Percentiles rank a stretch among this genome's conserved stretches.
These are phyloP conservation scores for Drosophila neutralis DNA, from an alignment of 2,888 invertebrate genomes.

Conservation along the genomic window DNA sequence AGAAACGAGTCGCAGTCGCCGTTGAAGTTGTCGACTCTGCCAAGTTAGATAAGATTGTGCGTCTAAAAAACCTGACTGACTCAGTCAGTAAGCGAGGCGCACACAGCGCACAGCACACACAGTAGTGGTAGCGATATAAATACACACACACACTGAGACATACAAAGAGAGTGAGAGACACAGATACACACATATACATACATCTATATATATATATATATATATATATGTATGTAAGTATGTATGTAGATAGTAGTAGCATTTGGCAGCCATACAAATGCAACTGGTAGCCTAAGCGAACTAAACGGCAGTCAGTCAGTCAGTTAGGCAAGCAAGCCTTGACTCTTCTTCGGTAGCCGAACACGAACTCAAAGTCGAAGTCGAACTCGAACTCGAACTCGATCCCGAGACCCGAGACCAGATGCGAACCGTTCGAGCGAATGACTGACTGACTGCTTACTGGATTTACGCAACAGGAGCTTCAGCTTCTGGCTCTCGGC, in stretches of 20 bases:
- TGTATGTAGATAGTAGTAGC: constrained; percentile 30
- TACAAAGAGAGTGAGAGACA: constrained; percentile 20
- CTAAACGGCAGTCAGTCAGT: constrained; percentile 56
- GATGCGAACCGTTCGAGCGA: constrained; percentile 45
- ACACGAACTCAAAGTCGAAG: constrained; percentile 13
- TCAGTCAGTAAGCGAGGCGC: constrained; percentile 62
- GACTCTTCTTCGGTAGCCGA: constrained; percentile 48
- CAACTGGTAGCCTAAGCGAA: constrained; percentile 56
- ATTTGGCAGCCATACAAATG: constrained; percentile 60
- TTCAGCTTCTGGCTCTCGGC: constrained; percentile 56
- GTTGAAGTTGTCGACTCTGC: constrained; percentile 57
- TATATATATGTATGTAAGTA: not conserved
- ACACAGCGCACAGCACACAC: constrained; percentile 64
- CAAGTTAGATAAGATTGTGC: constrained; percentile 80
- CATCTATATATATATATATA: not conserved
- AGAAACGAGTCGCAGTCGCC: constrained; percentile 59
- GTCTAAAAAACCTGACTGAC: constrained; percentile 77
- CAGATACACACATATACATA: constrained; percentile 26
- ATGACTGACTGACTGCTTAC: constrained; percentile 58
- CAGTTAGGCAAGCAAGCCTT: constrained; percentile 38
- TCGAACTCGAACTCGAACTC: constrained; percentile 10
- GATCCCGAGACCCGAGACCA: constrained; percentile 28
- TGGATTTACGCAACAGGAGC: constrained; percentile 80
- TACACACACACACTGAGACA: constrained; percentile 29
- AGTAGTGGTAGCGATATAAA: constrained; percentile 72